Conservation (phyloP, 1,140 invertebrate species). For the Popillia japonica region DNA sequence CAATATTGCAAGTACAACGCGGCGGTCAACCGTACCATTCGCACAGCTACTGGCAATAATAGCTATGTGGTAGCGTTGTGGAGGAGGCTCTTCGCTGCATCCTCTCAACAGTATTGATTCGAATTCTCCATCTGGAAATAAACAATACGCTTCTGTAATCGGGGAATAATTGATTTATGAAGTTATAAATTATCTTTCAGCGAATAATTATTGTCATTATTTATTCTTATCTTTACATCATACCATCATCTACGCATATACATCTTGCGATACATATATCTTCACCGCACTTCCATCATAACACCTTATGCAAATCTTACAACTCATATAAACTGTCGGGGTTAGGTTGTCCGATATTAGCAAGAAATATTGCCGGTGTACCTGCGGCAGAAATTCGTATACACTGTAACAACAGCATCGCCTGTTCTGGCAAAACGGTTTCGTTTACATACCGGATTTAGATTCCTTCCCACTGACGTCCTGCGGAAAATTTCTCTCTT, state of each 20-base stretch:
- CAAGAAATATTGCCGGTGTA: background rate
- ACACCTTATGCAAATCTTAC: slow-evolving; percentile 3
- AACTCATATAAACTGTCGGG: background rate
- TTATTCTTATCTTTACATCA: too few relatives aligned
- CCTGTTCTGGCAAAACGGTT: background rate
- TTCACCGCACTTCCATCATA: background rate
- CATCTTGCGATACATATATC: too few relatives aligned
- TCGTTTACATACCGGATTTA: slow-evolving; percentile 1
- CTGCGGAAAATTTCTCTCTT: background rate
- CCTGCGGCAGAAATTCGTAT: background rate
- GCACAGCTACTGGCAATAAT: background rate
- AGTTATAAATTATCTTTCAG: too few relatives aligned
- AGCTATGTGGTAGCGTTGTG: background rate
- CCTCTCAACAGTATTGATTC: slow-evolving; percentile 2
- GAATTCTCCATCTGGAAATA: background rate
- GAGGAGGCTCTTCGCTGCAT: background rate
- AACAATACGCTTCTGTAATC: background rate
- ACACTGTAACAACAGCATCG: background rate
- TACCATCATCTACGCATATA: too few relatives aligned
- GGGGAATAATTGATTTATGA: background rate
- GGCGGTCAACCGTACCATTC: background rate
- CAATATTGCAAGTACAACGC: background rate
- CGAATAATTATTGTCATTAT: too few relatives aligned
- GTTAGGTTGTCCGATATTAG: background rate
- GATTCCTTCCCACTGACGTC: background rate